These are phyloP conservation scores for Pedionomus torquatus DNA, from an alignment of 2,113 vertebrate genomes.

Conservation along the genomic window DNA sequence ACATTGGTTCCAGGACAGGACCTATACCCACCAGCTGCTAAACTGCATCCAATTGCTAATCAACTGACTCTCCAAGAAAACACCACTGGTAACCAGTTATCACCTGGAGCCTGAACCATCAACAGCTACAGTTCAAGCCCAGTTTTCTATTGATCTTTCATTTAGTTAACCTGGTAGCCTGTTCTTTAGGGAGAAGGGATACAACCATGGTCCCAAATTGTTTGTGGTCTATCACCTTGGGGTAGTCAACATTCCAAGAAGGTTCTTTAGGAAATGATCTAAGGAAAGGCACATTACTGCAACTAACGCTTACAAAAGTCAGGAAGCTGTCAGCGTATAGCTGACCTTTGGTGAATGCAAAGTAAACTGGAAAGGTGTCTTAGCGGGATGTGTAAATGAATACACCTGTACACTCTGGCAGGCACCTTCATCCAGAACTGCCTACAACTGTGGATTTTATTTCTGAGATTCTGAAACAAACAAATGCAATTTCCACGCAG, in stretches of 20 bases:
- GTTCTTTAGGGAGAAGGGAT: neutral
- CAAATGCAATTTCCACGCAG: neutral
- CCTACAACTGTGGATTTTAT: neutral
- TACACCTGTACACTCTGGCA: neutral
- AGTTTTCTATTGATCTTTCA: neutral
- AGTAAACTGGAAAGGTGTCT: neutral
- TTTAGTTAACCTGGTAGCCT: neutral
- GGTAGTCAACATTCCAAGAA: neutral
- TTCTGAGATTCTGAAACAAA: neutral
- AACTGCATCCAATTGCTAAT: neutral
- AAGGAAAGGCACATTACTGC: neutral
- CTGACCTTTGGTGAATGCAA: neutral
- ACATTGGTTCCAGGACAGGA: neutral
- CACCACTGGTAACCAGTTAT: neutral
- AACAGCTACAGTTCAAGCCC: neutral
- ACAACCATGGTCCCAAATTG: accelerated
- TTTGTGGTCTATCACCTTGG: neutral
- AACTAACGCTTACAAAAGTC: neutral
- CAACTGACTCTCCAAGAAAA: neutral
- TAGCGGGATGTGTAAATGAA: neutral
- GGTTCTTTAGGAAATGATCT: neutral
- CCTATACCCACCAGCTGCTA: neutral
- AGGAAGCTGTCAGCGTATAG: neutral
- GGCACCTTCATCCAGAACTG: neutral
- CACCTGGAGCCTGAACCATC: neutral